Conservation (phyloP, 2,888 invertebrate species). For the Xestia rhomboidea region DNA sequence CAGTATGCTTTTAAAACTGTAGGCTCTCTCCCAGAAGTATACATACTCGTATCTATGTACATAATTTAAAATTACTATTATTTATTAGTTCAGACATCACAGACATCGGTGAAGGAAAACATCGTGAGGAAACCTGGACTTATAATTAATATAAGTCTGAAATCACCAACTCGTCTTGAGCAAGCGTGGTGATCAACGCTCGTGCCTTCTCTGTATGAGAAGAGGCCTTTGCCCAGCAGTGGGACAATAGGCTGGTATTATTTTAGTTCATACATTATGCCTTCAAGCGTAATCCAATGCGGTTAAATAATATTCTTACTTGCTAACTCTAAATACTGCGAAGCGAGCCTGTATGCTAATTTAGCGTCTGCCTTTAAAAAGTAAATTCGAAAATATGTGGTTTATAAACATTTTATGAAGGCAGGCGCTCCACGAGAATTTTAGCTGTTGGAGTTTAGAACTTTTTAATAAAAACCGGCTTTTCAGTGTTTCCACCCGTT, state of each 20-base stretch:
- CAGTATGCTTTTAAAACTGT: conserved; percentile 1
- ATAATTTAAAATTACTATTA: neutral
- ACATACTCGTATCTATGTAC: neutral
- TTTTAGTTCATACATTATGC: conserved; percentile 6
- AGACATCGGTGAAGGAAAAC: no score
- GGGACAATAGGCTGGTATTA: no score
- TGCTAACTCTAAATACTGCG: conserved; percentile 28
- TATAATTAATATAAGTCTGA: no score
- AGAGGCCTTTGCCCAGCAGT: no score
- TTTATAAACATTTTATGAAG: conserved; percentile 47
- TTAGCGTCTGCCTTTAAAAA: conserved; percentile 39
- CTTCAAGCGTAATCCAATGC: conserved; percentile 14
- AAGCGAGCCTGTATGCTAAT: conserved; percentile 44
- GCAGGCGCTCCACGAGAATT: conserved; percentile 18
- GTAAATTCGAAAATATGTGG: conserved; percentile 49
- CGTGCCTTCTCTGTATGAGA: no score
- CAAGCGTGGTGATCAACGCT: no score
- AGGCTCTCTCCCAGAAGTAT: neutral
- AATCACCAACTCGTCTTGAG: no score
- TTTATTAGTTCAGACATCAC: conserved; percentile 12
- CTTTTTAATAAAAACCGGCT: conserved; percentile 49
- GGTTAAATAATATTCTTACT: conserved; percentile 24
- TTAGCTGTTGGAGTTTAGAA: conserved; percentile 30
- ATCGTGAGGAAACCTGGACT: no score
- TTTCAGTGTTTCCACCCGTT: conserved; percentile 23